A percentile compares a stretch with the other conserved stretches of the same genome.
These are phyloP conservation scores for Melanostoma mellinum DNA, from an alignment of 2,888 invertebrate species.

Conservation along the genomic window DNA sequence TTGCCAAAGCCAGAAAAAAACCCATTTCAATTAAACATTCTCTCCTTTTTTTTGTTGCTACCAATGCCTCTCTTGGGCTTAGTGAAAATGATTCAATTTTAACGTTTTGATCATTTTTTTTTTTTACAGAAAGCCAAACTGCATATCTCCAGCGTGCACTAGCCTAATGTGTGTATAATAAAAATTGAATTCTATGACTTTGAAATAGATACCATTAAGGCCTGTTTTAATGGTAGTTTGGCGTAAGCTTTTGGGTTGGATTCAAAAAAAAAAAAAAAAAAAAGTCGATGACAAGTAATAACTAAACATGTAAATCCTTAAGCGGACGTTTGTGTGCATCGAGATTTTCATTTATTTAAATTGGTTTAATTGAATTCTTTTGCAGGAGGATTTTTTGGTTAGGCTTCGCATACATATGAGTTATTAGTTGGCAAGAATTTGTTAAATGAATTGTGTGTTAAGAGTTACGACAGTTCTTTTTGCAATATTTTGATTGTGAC, in stretches of 20 bases:
- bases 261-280: not conserved
- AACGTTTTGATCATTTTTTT: not conserved
- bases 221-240: slow-evolving; percentile 14
- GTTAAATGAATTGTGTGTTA: slow-evolving; percentile 21
- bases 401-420: not conserved
- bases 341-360: slow-evolving; percentile 47
- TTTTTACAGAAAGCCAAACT: slow-evolving; percentile 1
- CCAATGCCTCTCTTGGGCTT: slow-evolving; percentile 28
- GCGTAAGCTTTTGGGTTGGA: slow-evolving; percentile 12
- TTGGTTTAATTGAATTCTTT: slow-evolving; percentile 40
- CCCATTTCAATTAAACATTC: slow-evolving; percentile 48
- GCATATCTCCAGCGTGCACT: not conserved
- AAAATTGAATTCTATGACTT: slow-evolving; percentile 30
- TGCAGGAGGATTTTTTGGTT: not conserved
- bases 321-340: slow-evolving; percentile 7
- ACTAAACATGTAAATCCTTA: slow-evolving; percentile 29
- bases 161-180: not conserved
- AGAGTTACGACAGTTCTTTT: slow-evolving; percentile 14
- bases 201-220: slow-evolving; percentile 45
- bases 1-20: slow-evolving; percentile 26
- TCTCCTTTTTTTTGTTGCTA: slow-evolving; percentile 3
- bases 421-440: not conserved
- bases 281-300: not conserved
- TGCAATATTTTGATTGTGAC: not conserved
- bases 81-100: slow-evolving; percentile 57